These are phyloP conservation scores for Xanthia icteritia DNA, from an alignment of 2,888 invertebrate species.

Conservation along the genomic window DNA sequence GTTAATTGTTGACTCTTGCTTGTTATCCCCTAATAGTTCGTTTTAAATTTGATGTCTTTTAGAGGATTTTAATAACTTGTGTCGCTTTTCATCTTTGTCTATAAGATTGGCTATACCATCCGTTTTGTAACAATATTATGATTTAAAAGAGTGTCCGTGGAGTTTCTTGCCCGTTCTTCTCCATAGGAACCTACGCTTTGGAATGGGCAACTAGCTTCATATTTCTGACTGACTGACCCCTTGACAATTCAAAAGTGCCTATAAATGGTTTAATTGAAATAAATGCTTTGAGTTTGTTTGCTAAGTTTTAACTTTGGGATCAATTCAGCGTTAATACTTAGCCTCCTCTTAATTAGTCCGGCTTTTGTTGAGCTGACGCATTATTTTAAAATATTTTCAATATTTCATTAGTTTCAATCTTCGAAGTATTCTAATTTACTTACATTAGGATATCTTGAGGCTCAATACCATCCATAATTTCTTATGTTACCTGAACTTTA, in stretches of 20 bases:
- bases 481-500: not conserved
- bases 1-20: not conserved
- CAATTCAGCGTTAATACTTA: not conserved
- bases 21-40: not conserved
- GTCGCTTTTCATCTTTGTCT: not conserved
- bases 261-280: too few relatives aligned
- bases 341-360: not conserved
- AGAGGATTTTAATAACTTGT: not conserved
- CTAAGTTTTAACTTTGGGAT: not conserved
- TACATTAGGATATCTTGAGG: not conserved
- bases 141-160: too few relatives aligned
- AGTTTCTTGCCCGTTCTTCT: too few relatives aligned
- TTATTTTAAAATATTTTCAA: not conserved
- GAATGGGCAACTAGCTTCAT: too few relatives aligned
- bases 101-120: not conserved
- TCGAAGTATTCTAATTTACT: not conserved
- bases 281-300: too few relatives aligned
- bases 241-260: too few relatives aligned
- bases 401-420: not conserved
- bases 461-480: not conserved
- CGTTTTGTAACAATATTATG: too few relatives aligned
- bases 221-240: too few relatives aligned
- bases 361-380: not conserved
- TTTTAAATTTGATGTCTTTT: not conserved
- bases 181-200: too few relatives aligned